Base-by-base conservation (phyloP, 2,888 invertebrate species). In the Disparrhopalites patrizii region DNA sequence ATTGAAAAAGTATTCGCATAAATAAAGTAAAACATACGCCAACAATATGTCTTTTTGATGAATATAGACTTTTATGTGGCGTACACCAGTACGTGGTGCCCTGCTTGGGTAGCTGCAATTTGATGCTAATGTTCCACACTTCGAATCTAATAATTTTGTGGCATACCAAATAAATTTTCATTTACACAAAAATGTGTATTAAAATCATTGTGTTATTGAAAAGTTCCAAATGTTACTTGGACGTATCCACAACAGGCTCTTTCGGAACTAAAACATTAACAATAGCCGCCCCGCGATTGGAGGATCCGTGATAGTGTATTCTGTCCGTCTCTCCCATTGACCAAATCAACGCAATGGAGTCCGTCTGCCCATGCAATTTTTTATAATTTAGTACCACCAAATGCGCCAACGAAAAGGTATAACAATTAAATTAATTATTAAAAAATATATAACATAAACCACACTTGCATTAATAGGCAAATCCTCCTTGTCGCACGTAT, bases 341-440 rank as follows among this genome's bases (percentile, higher is more conserved):
- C 66, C 66, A 66, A 33, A 66, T 66, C 10, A 62, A 62, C 20
- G 56, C 28, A 5, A 38, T 62, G 3, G 51, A 51, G 36, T 65
- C 65, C n/a, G 57, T 38, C 65, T 65, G n/a, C n/a, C n/a, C n/a
- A n/a, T n/a, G n/a, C n/a, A n/a, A n/a, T n/a, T n/a, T n/a, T n/a
- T n/a, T n/a, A n/a, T n/a, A n/a, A n/a, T n/a, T n/a, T n/a, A n/a
- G n/a, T n/a, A n/a, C n/a, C n/a, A n/a, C n/a, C n/a, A n/a, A n/a
- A n/a, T n/a, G n/a, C n/a, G n/a, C n/a, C n/a, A n/a, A n/a, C n/a
- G n/a, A n/a, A n/a, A n/a, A n/a, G n/a, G n/a, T n/a, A n/a, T n/a
- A n/a, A n/a, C n/a, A n/a, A n/a, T n/a, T n/a, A n/a, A n/a, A n/a
- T n/a, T n/a, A n/a, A n/a, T n/a, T n/a, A n/a, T n/a, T n/a, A n/a